These are phyloP conservation scores for Tursiops truncatus DNA, from an alignment of 2,113 vertebrate genomes.

Conservation along the genomic window DNA sequence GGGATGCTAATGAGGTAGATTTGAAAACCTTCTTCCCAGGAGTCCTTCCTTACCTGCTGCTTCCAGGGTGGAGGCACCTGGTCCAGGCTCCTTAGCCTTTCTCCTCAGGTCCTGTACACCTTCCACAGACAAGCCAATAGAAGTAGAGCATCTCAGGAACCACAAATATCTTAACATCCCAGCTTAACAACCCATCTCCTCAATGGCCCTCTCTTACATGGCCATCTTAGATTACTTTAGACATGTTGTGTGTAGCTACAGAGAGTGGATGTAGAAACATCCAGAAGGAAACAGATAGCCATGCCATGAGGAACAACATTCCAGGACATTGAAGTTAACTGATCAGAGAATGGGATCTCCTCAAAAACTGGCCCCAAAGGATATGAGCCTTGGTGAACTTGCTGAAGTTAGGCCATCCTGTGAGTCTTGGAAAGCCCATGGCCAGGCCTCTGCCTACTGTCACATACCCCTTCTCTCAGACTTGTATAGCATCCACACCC, in stretches of 20 bases:
- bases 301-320: neutral
- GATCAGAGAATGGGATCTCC: neutral
- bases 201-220: neutral
- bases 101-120: neutral
- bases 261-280: neutral
- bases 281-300: neutral
- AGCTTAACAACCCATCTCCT: neutral
- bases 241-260: neutral
- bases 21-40: neutral
- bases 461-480: neutral
- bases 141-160: neutral
- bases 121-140: neutral
- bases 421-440: neutral
- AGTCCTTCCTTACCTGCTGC: neutral
- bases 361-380: neutral
- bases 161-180: neutral
- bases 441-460: neutral
- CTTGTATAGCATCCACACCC: neutral
- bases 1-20: neutral
- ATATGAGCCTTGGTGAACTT: neutral
- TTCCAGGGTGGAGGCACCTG: neutral
- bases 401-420: neutral
- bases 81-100: neutral
- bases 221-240: neutral
- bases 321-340: neutral